These are phyloP conservation scores for Drosophila bocki DNA, from an alignment of 1,140 invertebrate genomes.

Conservation along the genomic window DNA sequence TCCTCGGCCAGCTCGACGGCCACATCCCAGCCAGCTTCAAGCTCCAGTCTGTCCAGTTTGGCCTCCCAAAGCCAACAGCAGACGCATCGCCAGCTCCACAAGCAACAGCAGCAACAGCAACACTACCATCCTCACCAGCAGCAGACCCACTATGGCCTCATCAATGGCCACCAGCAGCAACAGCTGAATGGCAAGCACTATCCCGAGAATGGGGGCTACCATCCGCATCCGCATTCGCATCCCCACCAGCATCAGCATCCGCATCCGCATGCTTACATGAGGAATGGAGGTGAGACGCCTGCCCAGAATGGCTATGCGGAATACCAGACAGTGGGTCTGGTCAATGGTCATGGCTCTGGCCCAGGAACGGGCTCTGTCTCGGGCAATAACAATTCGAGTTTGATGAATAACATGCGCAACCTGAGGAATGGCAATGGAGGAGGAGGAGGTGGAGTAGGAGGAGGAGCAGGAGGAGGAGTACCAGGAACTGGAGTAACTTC, in stretches of 20 bases:
- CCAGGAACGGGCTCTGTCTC: slow-evolving; percentile 1
- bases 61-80: slow-evolving; percentile 80
- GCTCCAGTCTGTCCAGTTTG: slow-evolving; percentile 76
- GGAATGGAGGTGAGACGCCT: slow-evolving; percentile 44
- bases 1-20: slow-evolving; percentile 80
- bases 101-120: slow-evolving; percentile 61
- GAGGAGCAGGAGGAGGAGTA: neutral
- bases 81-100: slow-evolving; percentile 56
- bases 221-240: slow-evolving; percentile 32
- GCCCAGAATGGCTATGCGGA: slow-evolving; percentile 43
- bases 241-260: slow-evolving; percentile 32
- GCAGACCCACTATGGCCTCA: slow-evolving; percentile 63
- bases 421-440: slow-evolving; percentile 63
- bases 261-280: slow-evolving; percentile 41
- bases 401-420: slow-evolving; percentile 63
- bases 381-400: slow-evolving; percentile 38
- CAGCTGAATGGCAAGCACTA: slow-evolving; percentile 56
- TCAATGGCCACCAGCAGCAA: slow-evolving; percentile 74
- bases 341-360: slow-evolving; percentile 61
- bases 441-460: neutral
- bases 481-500: slow-evolving; percentile 13
- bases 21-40: slow-evolving; percentile 80
- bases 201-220: slow-evolving; percentile 57
- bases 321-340: slow-evolving; percentile 31
- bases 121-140: slow-evolving; percentile 66